Conservation (phyloP, 2,113 vertebrate species). For the Colaptes auratus region DNA sequence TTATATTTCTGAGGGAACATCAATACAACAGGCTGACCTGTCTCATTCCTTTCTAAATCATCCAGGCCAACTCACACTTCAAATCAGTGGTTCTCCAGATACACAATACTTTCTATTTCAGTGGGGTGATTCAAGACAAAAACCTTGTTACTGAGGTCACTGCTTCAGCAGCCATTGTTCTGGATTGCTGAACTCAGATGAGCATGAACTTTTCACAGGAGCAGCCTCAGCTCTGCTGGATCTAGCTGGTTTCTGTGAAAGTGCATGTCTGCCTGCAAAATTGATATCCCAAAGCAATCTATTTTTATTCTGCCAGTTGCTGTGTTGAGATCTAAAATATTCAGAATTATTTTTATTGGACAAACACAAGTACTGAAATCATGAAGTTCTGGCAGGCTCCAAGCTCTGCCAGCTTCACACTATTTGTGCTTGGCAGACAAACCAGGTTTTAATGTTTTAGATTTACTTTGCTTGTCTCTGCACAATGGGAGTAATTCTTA, state of each 20-base stretch:
- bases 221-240: background rate
- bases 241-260: background rate
- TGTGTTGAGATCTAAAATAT: background rate
- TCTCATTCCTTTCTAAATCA: background rate
- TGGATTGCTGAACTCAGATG: background rate
- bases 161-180: background rate
- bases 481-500: background rate
- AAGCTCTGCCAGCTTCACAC: background rate
- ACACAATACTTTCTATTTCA: background rate
- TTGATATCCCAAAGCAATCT: slow-evolving; percentile 28
- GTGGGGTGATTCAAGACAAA: background rate
- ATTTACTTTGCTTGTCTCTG: background rate
- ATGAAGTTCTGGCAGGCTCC: background rate
- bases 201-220: background rate
- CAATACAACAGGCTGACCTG: background rate
- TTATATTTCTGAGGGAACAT: background rate
- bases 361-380: slow-evolving; percentile 19
- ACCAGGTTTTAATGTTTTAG: slow-evolving; percentile 21
- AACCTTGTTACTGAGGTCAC: background rate
- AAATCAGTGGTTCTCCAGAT: background rate
- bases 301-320: slow-evolving; percentile 40
- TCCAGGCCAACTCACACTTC: background rate
- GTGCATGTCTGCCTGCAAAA: slow-evolving; percentile 18
- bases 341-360: slow-evolving; percentile 45
- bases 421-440: slow-evolving; percentile 16